Percentiles rank a stretch among this genome's conserved stretches.
Conservation (phyloP, 2,113 vertebrate genomes). For the Calidris pugnax region DNA sequence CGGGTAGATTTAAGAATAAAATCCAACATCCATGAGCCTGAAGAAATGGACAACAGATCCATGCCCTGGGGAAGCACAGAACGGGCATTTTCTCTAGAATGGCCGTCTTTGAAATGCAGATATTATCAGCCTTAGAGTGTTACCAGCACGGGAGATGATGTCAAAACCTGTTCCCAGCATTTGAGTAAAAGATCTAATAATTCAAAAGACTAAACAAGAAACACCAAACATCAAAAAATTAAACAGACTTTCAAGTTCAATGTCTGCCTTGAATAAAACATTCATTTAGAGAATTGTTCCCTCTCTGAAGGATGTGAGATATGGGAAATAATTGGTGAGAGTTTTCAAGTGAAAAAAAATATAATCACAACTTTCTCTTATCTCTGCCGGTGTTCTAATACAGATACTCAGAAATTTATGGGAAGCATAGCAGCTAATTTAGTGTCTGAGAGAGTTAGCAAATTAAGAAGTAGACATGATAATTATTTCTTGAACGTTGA, state of each 20-base stretch:
- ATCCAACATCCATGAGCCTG: background rate
- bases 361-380: background rate
- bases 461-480: background rate
- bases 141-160: background rate
- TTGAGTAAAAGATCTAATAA: conserved; percentile 52
- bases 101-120: background rate
- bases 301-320: conserved; percentile 40
- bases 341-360: background rate
- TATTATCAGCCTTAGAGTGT: background rate
- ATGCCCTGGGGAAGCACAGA: background rate
- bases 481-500: background rate
- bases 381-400: background rate
- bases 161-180: conserved; percentile 12
- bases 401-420: background rate
- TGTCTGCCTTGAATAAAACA: background rate
- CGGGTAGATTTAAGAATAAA: background rate
- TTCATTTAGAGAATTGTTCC: background rate
- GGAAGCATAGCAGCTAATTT: background rate
- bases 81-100: background rate
- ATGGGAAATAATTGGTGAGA: conserved; percentile 3
- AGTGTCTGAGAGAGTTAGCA: background rate
- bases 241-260: conserved; percentile 38
- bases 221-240: conserved; percentile 13
- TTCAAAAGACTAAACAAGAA: conserved; percentile 48
- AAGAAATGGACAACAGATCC: background rate